These are phyloP conservation scores for Ascidia mentula DNA, from an alignment of 23 tunicate genomes.

Conservation along the genomic window DNA sequence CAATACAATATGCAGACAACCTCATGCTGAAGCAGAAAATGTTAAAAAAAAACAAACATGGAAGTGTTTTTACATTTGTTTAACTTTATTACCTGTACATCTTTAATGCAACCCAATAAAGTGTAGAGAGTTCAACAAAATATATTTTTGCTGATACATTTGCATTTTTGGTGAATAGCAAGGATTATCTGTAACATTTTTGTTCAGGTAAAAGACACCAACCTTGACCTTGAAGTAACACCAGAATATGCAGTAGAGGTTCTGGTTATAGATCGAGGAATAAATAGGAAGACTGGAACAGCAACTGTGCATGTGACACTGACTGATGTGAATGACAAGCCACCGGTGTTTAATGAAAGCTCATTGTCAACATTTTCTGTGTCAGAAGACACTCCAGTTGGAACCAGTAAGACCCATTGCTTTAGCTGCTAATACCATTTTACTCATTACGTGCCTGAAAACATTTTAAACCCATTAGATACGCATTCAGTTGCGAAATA, in stretches of 20 bases:
- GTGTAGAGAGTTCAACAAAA: too few species aligned
- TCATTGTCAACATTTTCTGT: background rate
- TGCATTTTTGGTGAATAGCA: too few species aligned
- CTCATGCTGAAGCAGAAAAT: too few species aligned
- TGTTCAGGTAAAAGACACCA: conserved; percentile 32
- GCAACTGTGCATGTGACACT: conserved; percentile 37
- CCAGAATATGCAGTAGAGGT: conserved; percentile 20
- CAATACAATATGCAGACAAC: conserved; percentile 1
- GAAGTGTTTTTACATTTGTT: too few species aligned
- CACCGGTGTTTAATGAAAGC: conserved; percentile 25
- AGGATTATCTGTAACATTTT: too few species aligned
- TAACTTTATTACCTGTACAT: too few species aligned
- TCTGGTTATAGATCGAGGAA: conserved; percentile 41
- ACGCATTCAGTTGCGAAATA: too few species aligned
- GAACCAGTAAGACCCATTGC: conserved; percentile 1
- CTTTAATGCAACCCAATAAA: too few species aligned
- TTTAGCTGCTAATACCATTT: background rate
- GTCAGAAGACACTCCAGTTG: conserved; percentile 20
- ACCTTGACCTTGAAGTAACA: conserved; percentile 42
- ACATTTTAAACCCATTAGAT: too few species aligned
- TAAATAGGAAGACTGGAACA: conserved; percentile 18
- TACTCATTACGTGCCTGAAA: background rate
- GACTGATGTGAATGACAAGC: conserved; percentile 51
- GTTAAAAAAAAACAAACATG: too few species aligned
- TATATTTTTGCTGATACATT: too few species aligned